phyloP scores from a whole-genome alignment of 1,140 invertebrate genomes.

The Oscheius sp. region DNA sequence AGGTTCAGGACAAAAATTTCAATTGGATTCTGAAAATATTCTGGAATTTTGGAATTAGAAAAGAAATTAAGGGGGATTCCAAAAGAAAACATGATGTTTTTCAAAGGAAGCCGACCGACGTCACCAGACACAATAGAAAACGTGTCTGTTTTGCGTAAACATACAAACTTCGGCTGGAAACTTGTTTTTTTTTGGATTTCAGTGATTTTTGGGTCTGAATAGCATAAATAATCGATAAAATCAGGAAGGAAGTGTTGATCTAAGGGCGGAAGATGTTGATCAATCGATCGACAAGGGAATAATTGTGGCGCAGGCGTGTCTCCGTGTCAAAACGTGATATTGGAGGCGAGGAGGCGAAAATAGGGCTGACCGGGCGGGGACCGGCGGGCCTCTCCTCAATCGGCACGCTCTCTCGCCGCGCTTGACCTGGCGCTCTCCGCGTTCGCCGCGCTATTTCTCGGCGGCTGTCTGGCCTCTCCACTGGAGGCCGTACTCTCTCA shows the following conservation, averaged over 20 bases:
- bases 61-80: not conserved
- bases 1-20: too few relatives aligned
- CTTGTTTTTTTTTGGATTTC: too few relatives aligned
- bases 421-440: too few relatives aligned
- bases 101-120: not conserved
- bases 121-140: not conserved
- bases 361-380: conserved; percentile 12
- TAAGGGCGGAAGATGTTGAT: not conserved
- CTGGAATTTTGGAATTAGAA: too few relatives aligned
- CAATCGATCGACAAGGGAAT: conserved; percentile 2
- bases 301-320: conserved; percentile 2
- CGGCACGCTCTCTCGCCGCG: too few relatives aligned
- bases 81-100: not conserved
- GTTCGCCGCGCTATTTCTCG: too few relatives aligned
- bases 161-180: too few relatives aligned
- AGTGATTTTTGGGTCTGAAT: not conserved
- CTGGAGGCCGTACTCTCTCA: too few relatives aligned
- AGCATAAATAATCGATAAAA: not conserved
- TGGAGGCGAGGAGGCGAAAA: conserved; percentile 7
- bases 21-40: too few relatives aligned
- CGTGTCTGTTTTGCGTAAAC: too few relatives aligned
- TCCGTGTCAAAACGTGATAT: conserved; percentile 13
- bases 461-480: too few relatives aligned
- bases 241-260: not conserved
- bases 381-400: too few relatives aligned